Conservation (phyloP, 2,113 vertebrate genomes). For the Cephalopterus ornatus region DNA sequence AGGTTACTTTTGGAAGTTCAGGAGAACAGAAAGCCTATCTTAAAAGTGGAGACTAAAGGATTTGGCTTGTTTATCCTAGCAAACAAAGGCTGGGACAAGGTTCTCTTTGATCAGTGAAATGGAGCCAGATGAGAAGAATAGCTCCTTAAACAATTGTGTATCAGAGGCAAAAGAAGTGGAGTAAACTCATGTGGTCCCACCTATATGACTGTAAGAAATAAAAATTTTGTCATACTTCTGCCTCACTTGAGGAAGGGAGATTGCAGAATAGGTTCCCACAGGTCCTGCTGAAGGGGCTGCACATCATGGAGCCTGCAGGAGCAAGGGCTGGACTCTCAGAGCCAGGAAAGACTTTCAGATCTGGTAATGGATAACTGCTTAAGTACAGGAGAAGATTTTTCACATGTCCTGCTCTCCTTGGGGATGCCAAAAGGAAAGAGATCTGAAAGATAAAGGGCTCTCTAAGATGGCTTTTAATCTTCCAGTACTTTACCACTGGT, state of each 20-base stretch:
- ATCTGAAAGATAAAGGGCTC: not conserved
- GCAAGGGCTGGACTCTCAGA: not conserved
- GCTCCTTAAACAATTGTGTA: not conserved
- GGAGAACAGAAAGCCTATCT: conserved; percentile 7
- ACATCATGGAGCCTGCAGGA: not conserved
- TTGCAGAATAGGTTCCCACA: not conserved
- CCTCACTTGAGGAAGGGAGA: not conserved
- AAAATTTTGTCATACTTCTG: not conserved
- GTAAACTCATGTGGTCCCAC: not conserved
- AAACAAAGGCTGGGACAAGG: not conserved
- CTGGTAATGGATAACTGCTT: not conserved
- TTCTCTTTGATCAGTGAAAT: conserved; percentile 2
- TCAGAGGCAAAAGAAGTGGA: not conserved
- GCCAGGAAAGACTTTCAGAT: not conserved
- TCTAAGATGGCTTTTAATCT: not conserved
- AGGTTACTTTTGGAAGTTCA: not conserved
- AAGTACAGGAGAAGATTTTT: not conserved
- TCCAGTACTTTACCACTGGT: not conserved
- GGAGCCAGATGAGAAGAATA: not conserved
- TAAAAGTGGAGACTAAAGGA: not conserved
- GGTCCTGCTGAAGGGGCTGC: not conserved
- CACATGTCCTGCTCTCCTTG: not conserved
- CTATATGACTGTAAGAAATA: not conserved
- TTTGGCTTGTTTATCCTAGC: not conserved
- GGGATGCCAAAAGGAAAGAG: not conserved